Percentiles rank a stretch among this genome's conserved stretches.
phyloP scores from a whole-genome alignment of 2,797 vertebrate genomes.

The Falco naumanni region DNA sequence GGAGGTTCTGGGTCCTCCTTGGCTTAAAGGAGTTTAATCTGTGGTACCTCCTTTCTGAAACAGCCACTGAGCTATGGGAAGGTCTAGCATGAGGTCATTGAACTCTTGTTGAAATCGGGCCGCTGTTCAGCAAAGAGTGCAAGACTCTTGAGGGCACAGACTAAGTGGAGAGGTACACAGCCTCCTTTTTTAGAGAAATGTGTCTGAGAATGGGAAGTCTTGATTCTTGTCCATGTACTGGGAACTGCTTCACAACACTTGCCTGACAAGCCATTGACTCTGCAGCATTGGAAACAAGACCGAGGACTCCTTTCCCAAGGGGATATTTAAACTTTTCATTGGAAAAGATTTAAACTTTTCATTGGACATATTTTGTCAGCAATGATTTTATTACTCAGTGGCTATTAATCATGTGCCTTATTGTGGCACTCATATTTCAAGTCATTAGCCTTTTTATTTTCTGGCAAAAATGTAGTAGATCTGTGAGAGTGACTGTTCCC shows the following conservation, averaged over 20 bases:
- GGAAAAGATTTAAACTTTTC: slow-evolving; percentile 64
- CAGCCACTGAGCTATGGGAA: background rate
- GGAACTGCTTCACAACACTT: slow-evolving; percentile 1
- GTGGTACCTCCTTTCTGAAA: background rate
- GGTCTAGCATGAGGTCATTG: background rate
- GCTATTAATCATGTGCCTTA: slow-evolving; percentile 50
- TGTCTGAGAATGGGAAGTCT: background rate
- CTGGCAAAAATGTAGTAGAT: slow-evolving; percentile 52
- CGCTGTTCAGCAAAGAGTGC: background rate
- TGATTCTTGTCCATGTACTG: background rate
- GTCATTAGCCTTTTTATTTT: slow-evolving; percentile 58
- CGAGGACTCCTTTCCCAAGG: slow-evolving; percentile 18
- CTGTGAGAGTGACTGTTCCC: slow-evolving; percentile 41
- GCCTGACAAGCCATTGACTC: background rate
- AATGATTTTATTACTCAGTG: slow-evolving; percentile 58
- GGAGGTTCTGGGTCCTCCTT: background rate
- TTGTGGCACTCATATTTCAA: slow-evolving; percentile 60
- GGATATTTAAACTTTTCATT: slow-evolving; percentile 62
- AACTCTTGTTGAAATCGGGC: background rate
- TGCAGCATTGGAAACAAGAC: slow-evolving; percentile 8
- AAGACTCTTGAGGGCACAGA: background rate
- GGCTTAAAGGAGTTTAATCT: background rate
- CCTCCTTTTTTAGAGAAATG: background rate
- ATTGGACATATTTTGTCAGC: slow-evolving; percentile 57
- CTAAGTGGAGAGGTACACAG: background rate